Conservation (phyloP, 1,140 invertebrate species). For the Brachionus asplanchnoidis region DNA sequence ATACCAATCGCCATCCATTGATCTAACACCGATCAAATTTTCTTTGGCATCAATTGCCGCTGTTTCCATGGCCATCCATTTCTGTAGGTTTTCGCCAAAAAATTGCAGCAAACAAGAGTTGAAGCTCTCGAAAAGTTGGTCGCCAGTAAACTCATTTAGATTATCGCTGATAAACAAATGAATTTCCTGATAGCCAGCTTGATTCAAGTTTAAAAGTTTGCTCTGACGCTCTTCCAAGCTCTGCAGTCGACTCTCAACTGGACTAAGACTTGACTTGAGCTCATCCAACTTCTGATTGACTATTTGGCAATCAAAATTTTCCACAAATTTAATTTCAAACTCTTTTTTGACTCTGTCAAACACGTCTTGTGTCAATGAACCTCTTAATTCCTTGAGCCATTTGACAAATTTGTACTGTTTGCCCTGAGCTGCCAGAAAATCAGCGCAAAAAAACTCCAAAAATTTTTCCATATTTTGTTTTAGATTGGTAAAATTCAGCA, state of each 20-base stretch:
- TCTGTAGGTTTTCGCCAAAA: constrained; percentile 25
- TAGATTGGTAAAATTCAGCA: neutral
- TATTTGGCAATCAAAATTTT: neutral
- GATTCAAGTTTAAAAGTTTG: neutral
- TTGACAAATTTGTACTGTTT: neutral
- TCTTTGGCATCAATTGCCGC: neutral
- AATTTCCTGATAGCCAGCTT: neutral
- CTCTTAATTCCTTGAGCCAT: neutral
- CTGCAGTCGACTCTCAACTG: neutral
- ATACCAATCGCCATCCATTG: constrained; percentile 35
- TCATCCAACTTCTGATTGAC: neutral
- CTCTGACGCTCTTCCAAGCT: neutral
- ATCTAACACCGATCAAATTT: constrained; percentile 2
- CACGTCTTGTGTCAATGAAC: neutral
- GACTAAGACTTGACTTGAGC: neutral
- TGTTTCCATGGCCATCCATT: constrained; percentile 33
- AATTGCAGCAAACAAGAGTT: neutral
- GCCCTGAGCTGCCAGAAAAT: neutral
- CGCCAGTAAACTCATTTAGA: neutral
- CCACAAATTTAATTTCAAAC: neutral
- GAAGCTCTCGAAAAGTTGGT: constrained; percentile 7
- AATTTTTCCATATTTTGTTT: neutral
- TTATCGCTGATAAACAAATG: neutral
- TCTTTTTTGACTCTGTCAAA: neutral
- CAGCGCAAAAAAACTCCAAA: neutral